phyloP scores from a whole-genome alignment of 1,140 invertebrate genomes.

The Pantala flavescens region DNA sequence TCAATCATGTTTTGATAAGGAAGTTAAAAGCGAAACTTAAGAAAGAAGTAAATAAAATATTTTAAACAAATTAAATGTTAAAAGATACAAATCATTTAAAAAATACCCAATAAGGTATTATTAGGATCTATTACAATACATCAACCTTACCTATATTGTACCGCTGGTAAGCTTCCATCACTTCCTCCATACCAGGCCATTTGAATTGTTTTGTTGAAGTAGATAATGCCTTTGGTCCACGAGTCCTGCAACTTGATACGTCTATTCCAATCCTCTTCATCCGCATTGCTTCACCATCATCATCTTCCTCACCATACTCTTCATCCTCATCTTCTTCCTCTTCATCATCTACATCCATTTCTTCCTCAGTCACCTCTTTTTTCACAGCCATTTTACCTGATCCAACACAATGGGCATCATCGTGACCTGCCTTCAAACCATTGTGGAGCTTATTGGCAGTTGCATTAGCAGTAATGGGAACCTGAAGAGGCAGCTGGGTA shows the following conservation, averaged over 20 bases:
- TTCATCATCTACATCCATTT: not conserved
- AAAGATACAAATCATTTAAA: too few species aligned
- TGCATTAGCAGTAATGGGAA: not conserved
- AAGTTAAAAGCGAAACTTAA: too few species aligned
- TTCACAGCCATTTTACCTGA: not conserved
- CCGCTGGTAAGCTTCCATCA: constrained; percentile 34
- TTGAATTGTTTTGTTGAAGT: constrained; percentile 19
- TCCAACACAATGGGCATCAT: not conserved
- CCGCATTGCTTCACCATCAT: not conserved
- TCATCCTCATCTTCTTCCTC: not conserved
- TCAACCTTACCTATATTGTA: constrained; percentile 34
- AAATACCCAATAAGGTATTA: too few species aligned
- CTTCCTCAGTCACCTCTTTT: not conserved
- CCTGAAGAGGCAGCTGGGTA: not conserved
- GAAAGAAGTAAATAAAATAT: too few species aligned
- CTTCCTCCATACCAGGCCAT: constrained; percentile 37
- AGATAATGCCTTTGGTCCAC: not conserved
- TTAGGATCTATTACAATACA: too few species aligned
- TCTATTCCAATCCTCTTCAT: not conserved
- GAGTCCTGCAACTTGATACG: not conserved
- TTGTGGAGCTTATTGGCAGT: not conserved
- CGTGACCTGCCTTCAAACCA: not conserved
- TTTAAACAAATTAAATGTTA: too few species aligned
- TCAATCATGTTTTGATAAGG: too few species aligned
- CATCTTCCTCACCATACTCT: not conserved